Evolutionary conservation across 2,113 vertebrate species (phyloP), one percentile per base, ranked within the genome.

Genomic region (Prinia subflava): DNA sequence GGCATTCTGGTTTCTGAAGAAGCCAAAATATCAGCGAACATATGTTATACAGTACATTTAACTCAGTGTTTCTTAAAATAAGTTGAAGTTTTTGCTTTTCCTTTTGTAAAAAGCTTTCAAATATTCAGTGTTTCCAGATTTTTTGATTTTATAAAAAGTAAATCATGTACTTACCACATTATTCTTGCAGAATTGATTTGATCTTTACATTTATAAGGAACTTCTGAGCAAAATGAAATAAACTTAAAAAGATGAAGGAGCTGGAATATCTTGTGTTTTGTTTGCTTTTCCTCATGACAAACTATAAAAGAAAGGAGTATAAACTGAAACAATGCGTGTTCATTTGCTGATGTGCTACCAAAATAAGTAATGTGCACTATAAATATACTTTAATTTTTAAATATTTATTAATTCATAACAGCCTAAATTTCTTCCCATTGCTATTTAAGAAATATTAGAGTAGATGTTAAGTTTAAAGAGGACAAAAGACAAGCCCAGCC

Each of bases 231-330:
- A 69, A 90, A 91, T 6, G 50, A 89, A 76, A 20, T 68, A n/a
- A 91, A 95, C 53, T 55, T 49, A 52, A 95, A 85, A 93, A 97
- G 33, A 93, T 94, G 60, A 93, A 67, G 83, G 52, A 62, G 5
- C 10, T 85, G 15, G 23, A 77, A 60, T 93, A 53, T 41, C 56
- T 94, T 70, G 39, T 76, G 31, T 41, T 93, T 59, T 90, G 30
- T 55, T 86, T 95, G 44, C n/a, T 94, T 95, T 91, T 95, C 39
- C 24, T 94, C 49, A 86, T 65, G 47, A 96, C 8, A 31, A 94
- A 93, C 80, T 95, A 64, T 91, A 93, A 82, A 78, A 79, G 17
- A 75, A 31, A 22, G 9, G 53, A 76, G 7, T 30, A 64, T 53
- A 92, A 92, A 86, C 15, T 44, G 19, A 90, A 90, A 90, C 57